Base-by-base conservation (phyloP, 53 echinoderm and acorn worm genomes). In the Astropecten irregularis region DNA sequence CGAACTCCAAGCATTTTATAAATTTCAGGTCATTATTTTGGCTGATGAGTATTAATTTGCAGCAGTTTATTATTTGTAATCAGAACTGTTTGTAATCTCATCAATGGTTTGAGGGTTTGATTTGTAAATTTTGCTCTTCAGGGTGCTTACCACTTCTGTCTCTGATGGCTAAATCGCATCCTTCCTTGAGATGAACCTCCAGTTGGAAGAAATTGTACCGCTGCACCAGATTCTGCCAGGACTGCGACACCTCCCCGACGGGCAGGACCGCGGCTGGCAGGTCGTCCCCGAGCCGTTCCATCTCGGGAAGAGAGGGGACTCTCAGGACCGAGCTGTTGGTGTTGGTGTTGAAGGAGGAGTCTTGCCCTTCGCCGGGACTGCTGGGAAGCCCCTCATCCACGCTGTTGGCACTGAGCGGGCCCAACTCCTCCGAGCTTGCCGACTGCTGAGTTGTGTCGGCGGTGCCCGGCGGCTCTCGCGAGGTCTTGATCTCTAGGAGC, bases 81-180 rank as follows among this genome's bases (percentile, higher is more conserved):
- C n/a, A n/a, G n/a, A n/a, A n/a, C n/a, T n/a, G n/a, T n/a, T n/a
- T n/a, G n/a, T n/a, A n/a, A n/a, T n/a, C n/a, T n/a, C n/a, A n/a
- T n/a, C n/a, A n/a, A n/a, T n/a, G n/a, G n/a, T n/a, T n/a, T n/a
- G n/a, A n/a, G n/a, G n/a, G n/a, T n/a, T n/a, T n/a, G n/a, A n/a
- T n/a, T n/a, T n/a, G n/a, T n/a, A n/a, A n/a, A n/a, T n/a, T n/a
- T n/a, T n/a, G n/a, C n/a, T n/a, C n/a, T n/a, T n/a, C n/a, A n/a
- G n/a, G n/a, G n/a, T n/a, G 14, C 97, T 86, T 86, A 99, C 99
- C 99, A 73, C 94, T 94, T 84, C 94, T 95, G 56, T 99, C 99
- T 35, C 99, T 77, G 65, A 99, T 84, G 8, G 99, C 99, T 16
- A 99, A 71, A 68, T 99, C 95, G 34, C 77, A 60, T 3, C 99